Evolutionary conservation across 2,797 vertebrate genomes (phyloP), one percentile per base, ranked within the genome.

Genomic region (Labeo calbasu): DNA sequence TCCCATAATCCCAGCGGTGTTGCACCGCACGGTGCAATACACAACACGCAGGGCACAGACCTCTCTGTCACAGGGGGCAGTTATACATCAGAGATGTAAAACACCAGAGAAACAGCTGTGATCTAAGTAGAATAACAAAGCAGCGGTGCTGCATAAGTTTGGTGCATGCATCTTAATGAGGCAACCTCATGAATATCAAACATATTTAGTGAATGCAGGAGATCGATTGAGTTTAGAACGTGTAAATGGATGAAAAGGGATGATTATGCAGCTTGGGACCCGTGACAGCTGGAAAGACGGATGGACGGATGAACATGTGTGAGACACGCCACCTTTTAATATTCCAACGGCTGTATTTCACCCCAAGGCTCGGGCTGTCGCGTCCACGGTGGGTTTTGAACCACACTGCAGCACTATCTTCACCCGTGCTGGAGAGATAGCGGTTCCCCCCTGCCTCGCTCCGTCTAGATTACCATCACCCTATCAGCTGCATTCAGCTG

Each of bases 121-220:
- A 63, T 61, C 10, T 8, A 72, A 77, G 73, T 77, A 43, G 63
- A 69, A 83, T 91, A 89, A 90, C 75, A 90, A 88, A 85, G 83
- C 86, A 89, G 61, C 51, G 21, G 85, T 90, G 87, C 46, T 70
- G 89, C 89, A 90, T 88, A 93, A 92, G 90, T 94, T 93, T 80
- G n/a, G 1, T 61, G 50, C 82, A 91, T 94, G 88, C 91, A 94
- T 93, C 94, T 90, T 83, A 83, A 95, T 91, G 83, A 84, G 86
- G 66, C 32, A 21, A 87, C 76, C 90, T 93, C 93, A 94, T 95
- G 82, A 91, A 95, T 94, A 94, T 95, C 93, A 94, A 94, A 94
- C 92, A 87, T 43, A 43, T 78, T 85, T 84, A 78, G 76, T 92
- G 89, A 94, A 94, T 92, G 89, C 76, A 79, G 57, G 69, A 77